These are phyloP conservation scores for Myathropa florea DNA, from an alignment of 2,888 invertebrate species.

Conservation along the genomic window DNA sequence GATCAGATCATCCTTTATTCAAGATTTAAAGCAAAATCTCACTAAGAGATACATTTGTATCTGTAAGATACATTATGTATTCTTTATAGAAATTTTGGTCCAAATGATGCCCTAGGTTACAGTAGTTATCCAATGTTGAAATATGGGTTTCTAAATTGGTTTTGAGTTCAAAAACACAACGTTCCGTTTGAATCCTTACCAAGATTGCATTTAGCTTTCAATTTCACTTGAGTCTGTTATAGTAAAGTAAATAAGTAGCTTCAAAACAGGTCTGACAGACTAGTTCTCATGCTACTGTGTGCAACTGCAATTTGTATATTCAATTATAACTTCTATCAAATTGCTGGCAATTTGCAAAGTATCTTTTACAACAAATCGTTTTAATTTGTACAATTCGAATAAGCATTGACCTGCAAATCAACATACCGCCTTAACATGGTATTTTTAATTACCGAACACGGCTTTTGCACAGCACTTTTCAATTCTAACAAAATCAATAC, in stretches of 20 bases:
- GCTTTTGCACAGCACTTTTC: neutral
- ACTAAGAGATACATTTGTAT: neutral
- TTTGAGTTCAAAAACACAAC: too few relatives aligned
- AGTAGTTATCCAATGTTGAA: neutral
- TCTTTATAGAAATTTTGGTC: neutral
- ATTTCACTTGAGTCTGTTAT: neutral
- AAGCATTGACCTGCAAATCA: neutral
- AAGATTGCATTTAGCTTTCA: too few relatives aligned
- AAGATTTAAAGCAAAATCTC: too few relatives aligned
- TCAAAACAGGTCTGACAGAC: neutral
- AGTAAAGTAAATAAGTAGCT: neutral
- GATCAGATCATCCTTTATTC: too few relatives aligned
- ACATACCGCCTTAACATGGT: neutral
- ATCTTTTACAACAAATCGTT: neutral
- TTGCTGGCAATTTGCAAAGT: neutral
- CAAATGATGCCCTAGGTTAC: neutral
- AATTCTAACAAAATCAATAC: neutral
- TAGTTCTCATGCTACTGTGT: neutral
- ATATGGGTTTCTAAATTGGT: too few relatives aligned
- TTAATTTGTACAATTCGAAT: neutral
- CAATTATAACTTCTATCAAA: neutral
- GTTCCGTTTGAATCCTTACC: too few relatives aligned
- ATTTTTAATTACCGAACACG: neutral
- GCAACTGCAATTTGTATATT: neutral
- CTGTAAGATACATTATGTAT: neutral